These are phyloP conservation scores for Potamarius usumacintae DNA, from an alignment of 2,113 vertebrate species.

Conservation along the genomic window DNA sequence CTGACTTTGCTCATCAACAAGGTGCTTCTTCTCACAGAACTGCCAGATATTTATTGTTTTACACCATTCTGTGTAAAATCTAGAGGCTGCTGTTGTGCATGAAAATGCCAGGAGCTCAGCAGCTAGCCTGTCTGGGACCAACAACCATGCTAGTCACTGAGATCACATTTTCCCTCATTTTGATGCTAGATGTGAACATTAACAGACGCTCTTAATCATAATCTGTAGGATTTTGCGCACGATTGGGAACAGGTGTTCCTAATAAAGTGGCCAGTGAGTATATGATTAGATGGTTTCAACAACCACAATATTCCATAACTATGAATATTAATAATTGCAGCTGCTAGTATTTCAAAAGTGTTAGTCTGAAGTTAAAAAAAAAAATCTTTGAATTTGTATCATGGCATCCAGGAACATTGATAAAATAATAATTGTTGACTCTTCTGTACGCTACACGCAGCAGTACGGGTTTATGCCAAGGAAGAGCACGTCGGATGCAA, in stretches of 20 bases:
- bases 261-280: not conserved
- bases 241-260: not conserved
- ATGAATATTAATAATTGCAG: not conserved
- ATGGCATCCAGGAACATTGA: not conserved
- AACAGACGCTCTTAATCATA: not conserved
- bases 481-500: too few relatives aligned
- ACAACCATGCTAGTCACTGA: not conserved
- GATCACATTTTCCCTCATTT: not conserved
- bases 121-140: not conserved
- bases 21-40: not conserved
- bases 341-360: not conserved
- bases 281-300: not conserved
- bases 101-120: not conserved
- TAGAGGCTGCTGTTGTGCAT: not conserved
- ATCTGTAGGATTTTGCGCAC: not conserved
- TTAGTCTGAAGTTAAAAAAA: not conserved
- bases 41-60: not conserved
- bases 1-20: not conserved
- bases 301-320: not conserved
- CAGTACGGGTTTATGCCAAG: too few relatives aligned
- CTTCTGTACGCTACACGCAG: too few relatives aligned
- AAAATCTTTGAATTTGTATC: not conserved
- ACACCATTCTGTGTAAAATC: not conserved
- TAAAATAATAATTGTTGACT: not conserved
- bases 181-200: not conserved